Conservation (phyloP, 2,797 vertebrate genomes). For the Etheostoma nigrum region DNA sequence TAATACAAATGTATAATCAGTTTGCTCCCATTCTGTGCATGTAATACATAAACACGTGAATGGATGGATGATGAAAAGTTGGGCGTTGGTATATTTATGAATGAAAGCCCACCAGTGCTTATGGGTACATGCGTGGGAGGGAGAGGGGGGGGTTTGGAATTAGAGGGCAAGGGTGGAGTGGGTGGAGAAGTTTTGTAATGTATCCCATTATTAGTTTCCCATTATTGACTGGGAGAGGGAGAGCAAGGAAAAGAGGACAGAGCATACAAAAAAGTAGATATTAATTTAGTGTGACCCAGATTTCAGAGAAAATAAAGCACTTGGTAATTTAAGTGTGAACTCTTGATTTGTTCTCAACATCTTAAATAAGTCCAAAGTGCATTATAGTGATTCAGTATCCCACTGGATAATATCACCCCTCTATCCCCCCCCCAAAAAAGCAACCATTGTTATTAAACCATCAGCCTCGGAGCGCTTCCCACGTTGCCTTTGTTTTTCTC, state of each 20-base stretch:
- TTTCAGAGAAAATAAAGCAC: slow-evolving; percentile 10
- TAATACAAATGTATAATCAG: background rate
- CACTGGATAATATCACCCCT: slow-evolving; percentile 49
- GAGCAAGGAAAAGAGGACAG: background rate
- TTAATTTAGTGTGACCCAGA: background rate
- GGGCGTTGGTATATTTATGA: slow-evolving; percentile 17
- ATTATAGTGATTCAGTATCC: slow-evolving; percentile 47
- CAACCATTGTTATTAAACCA: slow-evolving; percentile 74
- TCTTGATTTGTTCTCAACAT: background rate
- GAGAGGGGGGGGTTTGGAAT: background rate
- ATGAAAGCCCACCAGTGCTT: slow-evolving; percentile 15
- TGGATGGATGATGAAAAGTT: background rate
- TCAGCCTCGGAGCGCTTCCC: slow-evolving; percentile 61
- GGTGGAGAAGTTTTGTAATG: slow-evolving; percentile 5
- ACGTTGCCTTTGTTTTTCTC: slow-evolving; percentile 67
- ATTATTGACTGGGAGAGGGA: background rate
- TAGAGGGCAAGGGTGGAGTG: background rate
- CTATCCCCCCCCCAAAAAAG: slow-evolving; percentile 7
- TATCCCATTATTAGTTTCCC: slow-evolving; percentile 34
- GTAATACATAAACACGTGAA: background rate
- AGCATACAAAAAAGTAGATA: background rate
- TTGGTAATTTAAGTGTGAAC: background rate
- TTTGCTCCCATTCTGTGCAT: background rate
- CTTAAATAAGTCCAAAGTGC: slow-evolving; percentile 25
- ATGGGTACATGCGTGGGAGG: slow-evolving; percentile 12